Evolutionary conservation across 30 jellyfish, hydroid and myxozoan species (phyloP), one percentile per base, ranked within the genome.

Genomic region (Aurelia aurita complex sp. Pacific): DNA sequence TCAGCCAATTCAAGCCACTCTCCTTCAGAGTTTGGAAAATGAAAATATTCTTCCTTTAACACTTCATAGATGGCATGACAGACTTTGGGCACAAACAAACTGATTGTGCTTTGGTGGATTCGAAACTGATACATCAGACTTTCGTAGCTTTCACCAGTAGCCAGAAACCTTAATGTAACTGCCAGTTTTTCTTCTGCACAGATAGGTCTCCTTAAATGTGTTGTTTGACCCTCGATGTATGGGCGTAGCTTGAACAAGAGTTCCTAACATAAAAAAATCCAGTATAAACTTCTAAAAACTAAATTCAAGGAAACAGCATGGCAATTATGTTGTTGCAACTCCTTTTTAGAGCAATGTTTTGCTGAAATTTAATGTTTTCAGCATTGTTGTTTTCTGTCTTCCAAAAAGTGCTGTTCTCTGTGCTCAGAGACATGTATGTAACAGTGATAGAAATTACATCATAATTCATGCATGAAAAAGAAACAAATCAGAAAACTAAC

Each of bases 171-270:
- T 46, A 81, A 51, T 23, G 90, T 81, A 12, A 81, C 90, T 12
- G 90, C 90, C 10, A 81, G 90, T 40, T 81, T 81, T 57, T 81
- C 90, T 68, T 81, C 90, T 12, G 84, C 74, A 29, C 71, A 17
- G 60, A 81, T 67, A 13, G 86, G 76, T 55, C 9, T 52, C 16
- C 85, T 46, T 60, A 81, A 4, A 51, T 29, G n/a, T 61, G 90
- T 81, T 15, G 74, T 32, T 17, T 67, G 14, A 55, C 33, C 29
- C 55, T 62, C 80, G n/a, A 78, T 78, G 23, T 8, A 8, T 18
- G 81, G 88, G 18, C 14, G 33, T 19, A 78, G 2, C 40, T 40
- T 78, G 10, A 19, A 8, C 67, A 78, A 62, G 17, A 78, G 69
- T 78, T 60, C 88, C 88, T 78, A 60, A 77, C 10, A 57, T 8